These are phyloP conservation scores for Poicephalus meyeri DNA, from an alignment of 2,113 vertebrate species.

Conservation along the genomic window DNA sequence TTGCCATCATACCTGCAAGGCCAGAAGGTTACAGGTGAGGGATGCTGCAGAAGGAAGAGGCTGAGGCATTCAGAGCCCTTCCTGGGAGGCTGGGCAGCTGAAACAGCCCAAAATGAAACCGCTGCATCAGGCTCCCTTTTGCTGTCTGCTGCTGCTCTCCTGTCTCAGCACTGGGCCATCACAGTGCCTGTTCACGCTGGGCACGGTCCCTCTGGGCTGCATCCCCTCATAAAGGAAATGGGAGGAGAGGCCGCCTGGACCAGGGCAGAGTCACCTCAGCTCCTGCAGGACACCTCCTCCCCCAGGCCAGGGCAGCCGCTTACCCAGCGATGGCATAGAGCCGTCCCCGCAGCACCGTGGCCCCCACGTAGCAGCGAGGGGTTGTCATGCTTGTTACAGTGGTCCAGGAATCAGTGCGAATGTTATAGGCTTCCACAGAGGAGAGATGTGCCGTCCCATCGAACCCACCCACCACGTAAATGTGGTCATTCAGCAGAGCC, in stretches of 20 bases:
- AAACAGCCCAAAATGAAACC: neutral
- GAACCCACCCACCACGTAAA: conserved; percentile 96
- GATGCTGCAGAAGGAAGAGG: neutral
- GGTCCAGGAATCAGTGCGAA: conserved; percentile 96
- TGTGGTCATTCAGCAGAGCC: conserved; percentile 95
- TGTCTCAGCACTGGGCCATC: neutral
- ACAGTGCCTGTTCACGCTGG: rapidly evolving
- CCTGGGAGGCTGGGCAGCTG: neutral
- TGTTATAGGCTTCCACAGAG: conserved; percentile 96
- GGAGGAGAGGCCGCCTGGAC: neutral
- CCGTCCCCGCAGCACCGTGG: conserved; percentile 92
- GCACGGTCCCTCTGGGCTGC: rapidly evolving
- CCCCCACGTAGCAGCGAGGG: conserved; percentile 95
- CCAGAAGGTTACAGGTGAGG: conserved; percentile 7
- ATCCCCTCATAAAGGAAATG: rapidly evolving
- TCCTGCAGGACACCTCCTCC: neutral
- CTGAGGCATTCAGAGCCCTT: neutral
- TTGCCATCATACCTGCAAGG: conserved; percentile 91
- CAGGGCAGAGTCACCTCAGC: neutral
- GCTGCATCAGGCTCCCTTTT: neutral
- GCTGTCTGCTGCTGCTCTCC: neutral
- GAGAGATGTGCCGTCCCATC: conserved; percentile 95
- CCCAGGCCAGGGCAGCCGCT: neutral
- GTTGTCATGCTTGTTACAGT: conserved; percentile 97
- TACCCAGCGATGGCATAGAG: conserved; percentile 97